Conservation (phyloP, 2,113 vertebrate genomes). For the Perognathus longimembris region DNA sequence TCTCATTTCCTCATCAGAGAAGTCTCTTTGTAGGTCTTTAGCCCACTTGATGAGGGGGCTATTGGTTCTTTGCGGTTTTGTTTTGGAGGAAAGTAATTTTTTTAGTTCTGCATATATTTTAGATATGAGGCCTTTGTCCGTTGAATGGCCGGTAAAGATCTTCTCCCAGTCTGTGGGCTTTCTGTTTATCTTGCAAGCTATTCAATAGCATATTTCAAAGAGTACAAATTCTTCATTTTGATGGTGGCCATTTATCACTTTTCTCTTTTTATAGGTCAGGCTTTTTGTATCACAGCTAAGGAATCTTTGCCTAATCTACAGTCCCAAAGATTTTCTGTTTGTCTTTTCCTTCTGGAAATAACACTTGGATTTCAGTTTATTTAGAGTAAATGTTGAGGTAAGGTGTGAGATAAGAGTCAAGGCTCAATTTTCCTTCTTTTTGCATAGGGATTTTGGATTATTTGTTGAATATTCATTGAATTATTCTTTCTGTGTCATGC, state of each 20-base stretch:
- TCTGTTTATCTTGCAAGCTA: too few relatives aligned
- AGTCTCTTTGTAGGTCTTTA: too few relatives aligned
- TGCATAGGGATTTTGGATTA: background rate
- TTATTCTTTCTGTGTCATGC: background rate
- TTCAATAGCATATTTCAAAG: background rate
- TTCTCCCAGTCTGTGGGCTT: too few relatives aligned
- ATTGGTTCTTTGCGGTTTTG: too few relatives aligned
- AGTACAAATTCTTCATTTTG: background rate
- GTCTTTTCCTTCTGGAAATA: background rate
- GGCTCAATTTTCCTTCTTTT: background rate
- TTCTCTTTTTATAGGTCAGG: background rate
- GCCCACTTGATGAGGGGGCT: too few relatives aligned
- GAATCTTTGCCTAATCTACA: background rate
- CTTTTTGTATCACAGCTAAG: background rate
- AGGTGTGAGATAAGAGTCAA: background rate
- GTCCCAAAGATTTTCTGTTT: slow-evolving; percentile 24
- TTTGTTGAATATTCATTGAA: background rate
- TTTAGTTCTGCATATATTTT: too few relatives aligned
- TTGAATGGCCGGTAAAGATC: too few relatives aligned
- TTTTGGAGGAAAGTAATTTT: too few relatives aligned
- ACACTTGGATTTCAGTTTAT: background rate
- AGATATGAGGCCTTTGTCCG: too few relatives aligned
- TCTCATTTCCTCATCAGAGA: too few relatives aligned
- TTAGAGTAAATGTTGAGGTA: slow-evolving; percentile 37
- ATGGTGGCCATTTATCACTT: background rate